Evolutionary conservation across 2,888 invertebrate species (phyloP).

Genomic region (Melanargia galathea): DNA sequence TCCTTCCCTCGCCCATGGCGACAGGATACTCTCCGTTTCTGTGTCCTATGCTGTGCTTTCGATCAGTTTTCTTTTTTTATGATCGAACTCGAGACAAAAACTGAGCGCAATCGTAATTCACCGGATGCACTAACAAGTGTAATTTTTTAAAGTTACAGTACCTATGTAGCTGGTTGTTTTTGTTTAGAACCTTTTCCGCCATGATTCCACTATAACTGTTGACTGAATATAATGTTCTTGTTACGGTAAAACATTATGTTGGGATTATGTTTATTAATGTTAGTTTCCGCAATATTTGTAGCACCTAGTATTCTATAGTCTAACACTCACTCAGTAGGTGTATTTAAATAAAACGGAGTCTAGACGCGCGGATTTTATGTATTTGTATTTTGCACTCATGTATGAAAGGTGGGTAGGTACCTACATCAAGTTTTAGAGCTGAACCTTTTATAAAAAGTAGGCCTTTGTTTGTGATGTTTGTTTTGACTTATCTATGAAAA

Average conservation of each 20-base stretch:
- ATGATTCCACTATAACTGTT: constrained; percentile 42
- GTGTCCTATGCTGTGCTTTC: constrained; percentile 70
- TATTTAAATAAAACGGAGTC: neutral
- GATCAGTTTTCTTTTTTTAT: constrained; percentile 67
- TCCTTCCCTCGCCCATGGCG: constrained; percentile 56
- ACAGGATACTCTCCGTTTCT: constrained; percentile 73
- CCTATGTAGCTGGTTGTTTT: constrained; percentile 65
- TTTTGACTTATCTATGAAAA: too few relatives aligned
- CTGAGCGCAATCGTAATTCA: constrained; percentile 72
- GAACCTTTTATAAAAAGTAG: neutral
- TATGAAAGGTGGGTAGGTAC: constrained; percentile 12
- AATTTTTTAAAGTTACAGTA: constrained; percentile 65
- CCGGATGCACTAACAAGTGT: constrained; percentile 81
- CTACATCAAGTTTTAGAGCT: neutral
- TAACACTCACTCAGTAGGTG: constrained; percentile 7
- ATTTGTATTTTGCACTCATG: neutral
- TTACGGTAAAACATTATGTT: constrained; percentile 17
- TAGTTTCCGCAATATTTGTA: neutral
- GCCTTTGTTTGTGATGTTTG: too few relatives aligned
- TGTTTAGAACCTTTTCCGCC: constrained; percentile 63
- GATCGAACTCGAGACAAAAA: constrained; percentile 66
- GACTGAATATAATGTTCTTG: constrained; percentile 18
- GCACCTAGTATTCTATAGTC: neutral
- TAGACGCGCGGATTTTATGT: neutral
- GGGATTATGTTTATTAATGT: constrained; percentile 4